These are phyloP conservation scores for Galendromus occidentalis DNA, from an alignment of 1,140 invertebrate genomes.

Conservation along the genomic window DNA sequence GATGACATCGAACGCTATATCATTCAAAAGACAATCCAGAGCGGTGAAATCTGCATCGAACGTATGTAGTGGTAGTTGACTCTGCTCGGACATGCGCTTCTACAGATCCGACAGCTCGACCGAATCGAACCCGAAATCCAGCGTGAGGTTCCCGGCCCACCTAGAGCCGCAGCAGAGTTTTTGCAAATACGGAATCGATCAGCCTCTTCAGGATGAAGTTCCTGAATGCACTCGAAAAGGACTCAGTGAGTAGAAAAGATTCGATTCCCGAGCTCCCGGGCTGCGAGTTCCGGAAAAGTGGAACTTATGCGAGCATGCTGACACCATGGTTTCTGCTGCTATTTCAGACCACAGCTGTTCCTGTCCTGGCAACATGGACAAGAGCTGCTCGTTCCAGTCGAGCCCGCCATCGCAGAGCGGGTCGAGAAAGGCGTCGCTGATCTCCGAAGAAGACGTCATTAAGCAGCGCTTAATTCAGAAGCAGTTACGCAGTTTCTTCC, in stretches of 20 bases:
- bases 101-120: too few relatives aligned
- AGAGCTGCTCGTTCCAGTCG: neutral
- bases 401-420: neutral
- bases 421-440: neutral
- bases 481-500: neutral
- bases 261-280: neutral
- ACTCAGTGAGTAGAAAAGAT: neutral
- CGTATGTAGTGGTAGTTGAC: too few relatives aligned
- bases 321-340: neutral
- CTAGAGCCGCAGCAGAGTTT: neutral
- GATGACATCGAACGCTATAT: too few relatives aligned
- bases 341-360: slow-evolving; percentile 6
- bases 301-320: neutral
- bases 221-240: neutral
- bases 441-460: neutral
- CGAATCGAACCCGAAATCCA: too few relatives aligned
- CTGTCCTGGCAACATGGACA: neutral
- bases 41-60: too few relatives aligned
- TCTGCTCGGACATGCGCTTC: too few relatives aligned
- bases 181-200: slow-evolving; percentile 2
- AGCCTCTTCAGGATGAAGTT: neutral
- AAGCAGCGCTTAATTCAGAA: slow-evolving; percentile 6
- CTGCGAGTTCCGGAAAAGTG: neutral
- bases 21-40: too few relatives aligned
- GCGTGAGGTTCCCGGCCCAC: neutral